Evolutionary conservation across 2,113 vertebrate genomes (phyloP), one percentile per base, ranked within the genome.

Genomic region (Pteruthius melanotis): DNA sequence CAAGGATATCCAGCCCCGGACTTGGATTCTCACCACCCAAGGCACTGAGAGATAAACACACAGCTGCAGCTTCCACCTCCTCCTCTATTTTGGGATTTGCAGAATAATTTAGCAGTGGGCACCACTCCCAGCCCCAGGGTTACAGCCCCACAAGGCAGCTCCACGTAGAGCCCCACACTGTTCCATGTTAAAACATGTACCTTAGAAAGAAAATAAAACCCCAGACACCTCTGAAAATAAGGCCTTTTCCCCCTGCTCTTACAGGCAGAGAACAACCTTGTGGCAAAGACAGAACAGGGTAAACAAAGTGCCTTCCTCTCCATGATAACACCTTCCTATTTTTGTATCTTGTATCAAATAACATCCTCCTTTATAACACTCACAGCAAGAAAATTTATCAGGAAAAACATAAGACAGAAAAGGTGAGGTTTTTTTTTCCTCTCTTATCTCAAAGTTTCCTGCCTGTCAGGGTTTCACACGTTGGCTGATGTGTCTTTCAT

Each of bases 341-440:
- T 96, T 82, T 85, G 53, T 89, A 94, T 88, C 90, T 85, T 78
- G 64, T 92, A 96, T 95, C 93, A 93, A 95, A 86, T 76, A 95
- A 77, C 88, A 92, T 76, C 66, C 54, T 93, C 63, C 93, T 97
- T 96, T 92, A n/a, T 87, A 88, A 81, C 89, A 95, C 83, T 39
- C 89, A 82, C 86, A 94, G 88, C 35, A 50, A 97, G 95, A 96
- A 94, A 96, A 97, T 93, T 98, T 98, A 98, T 97, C 96, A 94
- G 95, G 71, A 90, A 88, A 91, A 93, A 89, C 94, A 93, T 65
- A 95, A 95, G 53, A 87, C 83, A 89, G 89, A 93, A 95, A 94
- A 95, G 91, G 90, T 92, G 92, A 93, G 79, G 39, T 40, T n/a
- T 78, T 24, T n/a, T 31, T 20, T 0, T 44, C 2, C 33, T 15